Evolutionary conservation across 1,140 invertebrate species (phyloP), one percentile per base, ranked within the genome.

Genomic region (Apis dorsata): DNA sequence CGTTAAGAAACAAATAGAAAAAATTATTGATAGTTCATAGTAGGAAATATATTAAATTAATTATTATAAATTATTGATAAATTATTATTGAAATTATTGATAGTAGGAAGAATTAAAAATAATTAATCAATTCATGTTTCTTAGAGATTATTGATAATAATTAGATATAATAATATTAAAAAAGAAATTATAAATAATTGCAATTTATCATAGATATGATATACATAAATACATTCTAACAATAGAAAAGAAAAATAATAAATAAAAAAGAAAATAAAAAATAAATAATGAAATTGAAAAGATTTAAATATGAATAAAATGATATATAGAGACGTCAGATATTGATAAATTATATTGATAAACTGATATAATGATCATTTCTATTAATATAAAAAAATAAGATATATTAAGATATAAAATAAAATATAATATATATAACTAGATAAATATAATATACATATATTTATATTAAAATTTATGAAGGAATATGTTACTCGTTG

Each of bases 381-480:
- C 4, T 0, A 44, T 44, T 44, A 44, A 44, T 44, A 44, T 44
- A 44, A 44, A 44, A 44, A 44, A 44, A 44, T 44, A 44, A 44
- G 34, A 44, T 44, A 44, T 44, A 44, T 44, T 44, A 21, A 24
- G 11, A 21, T 24, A n/a, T 1, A 34, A 69, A 34, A n/a, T 8
- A 21, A 51, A 28, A 53, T 60, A 28, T 63, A 44, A 44, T 13
- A 21, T 7, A 24, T 63, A 7, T 24, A 12, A 44, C 5, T 44
- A 4, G 5, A 7, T 44, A 11, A 49, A 70, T 15, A 9, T 15
- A 21, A 10, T 34, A 24, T 24, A 24, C 17, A 13, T 24, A 19
- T 9, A 28, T 55, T 81, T 81, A 19, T 17, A 68, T 75, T 28
- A 21, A 81, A 81, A 81, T 75, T 66, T 21, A 44, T 51, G 59